Conservation (phyloP, 2,113 vertebrate species). For the Paraplagusia blochii region DNA sequence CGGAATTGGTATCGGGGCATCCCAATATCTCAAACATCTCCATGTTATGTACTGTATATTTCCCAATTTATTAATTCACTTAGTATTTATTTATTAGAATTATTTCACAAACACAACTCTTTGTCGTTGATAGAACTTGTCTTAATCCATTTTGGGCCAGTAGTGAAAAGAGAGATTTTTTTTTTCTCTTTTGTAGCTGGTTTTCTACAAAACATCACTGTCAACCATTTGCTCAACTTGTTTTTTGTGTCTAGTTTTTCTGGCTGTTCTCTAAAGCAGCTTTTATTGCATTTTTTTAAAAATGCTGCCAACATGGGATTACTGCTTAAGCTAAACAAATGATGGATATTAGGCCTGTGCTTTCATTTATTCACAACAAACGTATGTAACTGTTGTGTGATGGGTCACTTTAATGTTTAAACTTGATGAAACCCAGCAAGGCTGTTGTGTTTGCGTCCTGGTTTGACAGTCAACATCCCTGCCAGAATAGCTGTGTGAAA, state of each 20-base stretch:
- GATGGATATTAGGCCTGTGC: background rate
- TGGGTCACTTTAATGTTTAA: background rate
- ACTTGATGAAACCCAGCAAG: slow-evolving; percentile 6
- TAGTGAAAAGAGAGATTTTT: slow-evolving; percentile 4
- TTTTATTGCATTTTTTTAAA: background rate
- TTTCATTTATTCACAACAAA: slow-evolving; percentile 12
- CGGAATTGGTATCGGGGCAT: no score
- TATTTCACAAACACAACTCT: slow-evolving; percentile 20
- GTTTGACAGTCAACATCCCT: background rate
- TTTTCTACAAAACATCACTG: slow-evolving; percentile 6
- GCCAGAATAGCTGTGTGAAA: slow-evolving; percentile 1
- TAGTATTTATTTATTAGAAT: background rate
- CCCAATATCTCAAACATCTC: no score
- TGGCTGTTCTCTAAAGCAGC: background rate
- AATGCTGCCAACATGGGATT: background rate
- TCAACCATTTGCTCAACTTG: background rate
- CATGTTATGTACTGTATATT: slow-evolving; percentile 18
- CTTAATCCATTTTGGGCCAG: slow-evolving; percentile 13
- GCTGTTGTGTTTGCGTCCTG: background rate
- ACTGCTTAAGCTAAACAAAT: background rate
- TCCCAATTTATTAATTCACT: background rate
- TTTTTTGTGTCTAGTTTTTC: slow-evolving; percentile 1
- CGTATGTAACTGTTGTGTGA: slow-evolving; percentile 10
- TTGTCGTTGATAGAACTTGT: slow-evolving; percentile 10
- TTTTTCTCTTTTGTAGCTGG: slow-evolving; percentile 2